A percentile compares a stretch with the other conserved stretches of the same genome.
phyloP scores from a whole-genome alignment of 2,797 vertebrate species.

The Prionace glauca region DNA sequence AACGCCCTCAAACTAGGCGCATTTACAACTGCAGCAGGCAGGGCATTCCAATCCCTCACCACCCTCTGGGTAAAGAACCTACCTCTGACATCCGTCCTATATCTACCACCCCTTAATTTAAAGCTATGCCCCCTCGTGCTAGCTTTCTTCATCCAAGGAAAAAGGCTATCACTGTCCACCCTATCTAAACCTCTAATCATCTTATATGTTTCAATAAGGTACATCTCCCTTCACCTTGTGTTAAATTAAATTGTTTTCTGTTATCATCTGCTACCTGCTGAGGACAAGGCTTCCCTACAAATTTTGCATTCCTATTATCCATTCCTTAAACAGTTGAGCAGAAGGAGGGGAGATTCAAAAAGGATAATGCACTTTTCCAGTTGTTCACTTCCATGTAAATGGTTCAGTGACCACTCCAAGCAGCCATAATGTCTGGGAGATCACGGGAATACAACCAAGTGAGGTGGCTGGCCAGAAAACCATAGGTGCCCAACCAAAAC shows the following conservation, averaged over 20 bases:
- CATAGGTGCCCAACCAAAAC: not conserved
- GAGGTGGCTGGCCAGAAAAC: not conserved
- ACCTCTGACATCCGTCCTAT: too few relatives aligned
- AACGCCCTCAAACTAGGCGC: too few relatives aligned
- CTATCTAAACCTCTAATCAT: too few relatives aligned
- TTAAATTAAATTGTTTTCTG: not conserved
- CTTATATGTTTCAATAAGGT: too few relatives aligned
- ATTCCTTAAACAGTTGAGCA: not conserved
- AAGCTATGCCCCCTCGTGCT: too few relatives aligned
- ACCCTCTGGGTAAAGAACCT: too few relatives aligned
- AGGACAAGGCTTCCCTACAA: not conserved
- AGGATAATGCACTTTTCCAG: not conserved
- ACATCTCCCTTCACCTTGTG: not conserved
- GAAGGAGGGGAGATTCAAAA: not conserved
- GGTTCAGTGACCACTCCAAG: not conserved
- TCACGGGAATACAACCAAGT: not conserved
- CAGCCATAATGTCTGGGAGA: too few relatives aligned
- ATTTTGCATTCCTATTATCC: not conserved
- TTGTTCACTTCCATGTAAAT: not conserved
- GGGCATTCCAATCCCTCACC: too few relatives aligned
- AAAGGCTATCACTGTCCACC: too few relatives aligned
- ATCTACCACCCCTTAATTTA: too few relatives aligned
- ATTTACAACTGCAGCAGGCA: too few relatives aligned
- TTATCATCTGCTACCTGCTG: not conserved
- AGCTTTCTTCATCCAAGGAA: too few relatives aligned